Evolutionary conservation across 2,113 vertebrate genomes (phyloP), one percentile per base, ranked within the genome.

Genomic region (Sisor rabdophorus): DNA sequence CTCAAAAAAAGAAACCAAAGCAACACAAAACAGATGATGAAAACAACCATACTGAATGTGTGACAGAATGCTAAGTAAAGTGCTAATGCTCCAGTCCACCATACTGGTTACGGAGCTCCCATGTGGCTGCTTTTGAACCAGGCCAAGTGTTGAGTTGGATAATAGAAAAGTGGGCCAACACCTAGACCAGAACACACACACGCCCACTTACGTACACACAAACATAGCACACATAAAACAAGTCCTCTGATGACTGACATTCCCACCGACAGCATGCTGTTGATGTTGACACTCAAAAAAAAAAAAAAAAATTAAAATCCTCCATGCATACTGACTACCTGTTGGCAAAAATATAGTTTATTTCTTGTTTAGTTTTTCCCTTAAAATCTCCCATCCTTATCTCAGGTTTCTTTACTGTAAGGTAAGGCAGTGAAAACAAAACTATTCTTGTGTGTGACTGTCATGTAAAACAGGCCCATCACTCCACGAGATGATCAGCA

Each of bases 211-310:
- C 67, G n/a, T 26, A 54, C 53, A 61, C 75, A 71, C 53, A 80
- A 26, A 80, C 83, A 82, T 80, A 48, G 71, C 92, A 89, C 89
- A 91, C 91, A 92, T 91, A 91, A 76, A 44, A 91, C 83, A 88
- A 89, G 90, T 91, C 94, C 91, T 94, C 80, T 89, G 89, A 89
- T 92, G 90, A 93, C 92, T 83, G 83, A 91, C 89, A 91, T 88
- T 90, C 89, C 91, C 95, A 89, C 93, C 91, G 96, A 95, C 93
- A 93, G 94, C 96, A 97, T 98, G 95, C 96, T 94, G 93, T 93
- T 91, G 88, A 92, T 93, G 91, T 84, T 89, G 90, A 93, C 91
- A 93, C 87, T 91, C 91, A 92, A 73, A 75, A 63, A 73, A 47
- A 71, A 61, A 61, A 28, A 60, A 63, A 54, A 71, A 68, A 53